Conservation (phyloP, 2,797 vertebrate species). For the Sternotherus odoratus region DNA sequence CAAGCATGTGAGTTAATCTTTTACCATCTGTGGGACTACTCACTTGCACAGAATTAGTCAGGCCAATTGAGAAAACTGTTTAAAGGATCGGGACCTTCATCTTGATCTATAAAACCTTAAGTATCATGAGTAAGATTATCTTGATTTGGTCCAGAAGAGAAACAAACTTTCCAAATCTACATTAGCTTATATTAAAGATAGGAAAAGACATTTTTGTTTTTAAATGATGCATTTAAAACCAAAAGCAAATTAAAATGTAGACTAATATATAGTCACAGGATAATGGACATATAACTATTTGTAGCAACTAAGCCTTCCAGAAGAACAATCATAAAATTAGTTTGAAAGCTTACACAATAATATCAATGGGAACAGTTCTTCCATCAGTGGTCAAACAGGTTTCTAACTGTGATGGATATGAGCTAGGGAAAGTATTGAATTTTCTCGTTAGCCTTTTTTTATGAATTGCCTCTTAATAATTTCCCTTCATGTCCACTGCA, state of each 20-base stretch:
- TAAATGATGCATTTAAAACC: conserved; percentile 63
- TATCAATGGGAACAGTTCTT: conserved; percentile 79
- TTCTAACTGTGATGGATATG: conserved; percentile 79
- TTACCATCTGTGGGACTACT: not conserved
- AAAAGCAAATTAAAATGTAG: conserved; percentile 76
- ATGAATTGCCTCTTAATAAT: conserved; percentile 83
- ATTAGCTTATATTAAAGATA: conserved; percentile 62
- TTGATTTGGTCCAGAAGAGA: not conserved
- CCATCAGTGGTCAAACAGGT: conserved; percentile 75
- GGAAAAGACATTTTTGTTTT: conserved; percentile 45
- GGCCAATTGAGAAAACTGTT: not conserved
- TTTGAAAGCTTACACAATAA: conserved; percentile 73
- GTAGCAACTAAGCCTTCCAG: conserved; percentile 75
- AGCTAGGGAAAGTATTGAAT: conserved; percentile 82
- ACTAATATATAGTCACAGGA: conserved; percentile 58
- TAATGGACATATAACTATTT: conserved; percentile 76
- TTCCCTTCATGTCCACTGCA: conserved; percentile 82
- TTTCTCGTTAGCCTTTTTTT: conserved; percentile 90
- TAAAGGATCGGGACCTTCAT: not conserved
- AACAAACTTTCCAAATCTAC: conserved; percentile 3
- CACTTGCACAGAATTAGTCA: not conserved
- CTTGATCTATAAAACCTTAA: not conserved
- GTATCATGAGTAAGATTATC: not conserved
- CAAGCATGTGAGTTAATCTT: rapidly evolving
- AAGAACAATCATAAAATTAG: conserved; percentile 81